Percentiles rank a stretch among this genome's conserved stretches.
phyloP scores from a whole-genome alignment of 30 jellyfish, hydroid and myxozoan genomes.

The Hydractinia symbiolongicarpus region DNA sequence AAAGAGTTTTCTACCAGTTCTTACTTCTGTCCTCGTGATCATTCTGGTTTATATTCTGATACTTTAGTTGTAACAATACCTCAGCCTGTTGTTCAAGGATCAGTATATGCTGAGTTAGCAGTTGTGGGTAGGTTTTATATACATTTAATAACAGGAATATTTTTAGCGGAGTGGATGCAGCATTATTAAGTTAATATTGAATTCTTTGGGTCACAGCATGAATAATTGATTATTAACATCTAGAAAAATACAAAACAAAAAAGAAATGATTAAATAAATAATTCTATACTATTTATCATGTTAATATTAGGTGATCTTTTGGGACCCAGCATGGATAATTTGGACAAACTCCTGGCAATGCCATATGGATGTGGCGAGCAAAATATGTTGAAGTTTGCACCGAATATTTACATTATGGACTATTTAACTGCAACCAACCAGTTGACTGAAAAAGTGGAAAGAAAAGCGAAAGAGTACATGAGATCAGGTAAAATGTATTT shows the following conservation, averaged over 20 bases:
- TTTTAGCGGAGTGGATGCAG: too few relatives aligned
- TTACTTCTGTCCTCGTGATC: conserved; percentile 46
- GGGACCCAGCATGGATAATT: conserved; percentile 82
- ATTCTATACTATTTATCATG: too few relatives aligned
- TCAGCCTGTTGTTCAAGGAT: conserved; percentile 57
- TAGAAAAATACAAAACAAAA: too few relatives aligned
- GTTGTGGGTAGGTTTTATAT: conserved; percentile 60
- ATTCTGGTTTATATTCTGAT: conserved; percentile 9
- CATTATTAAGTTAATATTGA: too few relatives aligned
- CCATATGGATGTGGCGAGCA: conserved; percentile 96
- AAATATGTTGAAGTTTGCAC: conserved; percentile 87
- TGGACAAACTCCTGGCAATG: conserved; percentile 71
- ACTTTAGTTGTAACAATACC: conserved; percentile 46
- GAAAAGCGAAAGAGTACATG: conserved; percentile 57
- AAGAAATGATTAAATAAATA: too few relatives aligned
- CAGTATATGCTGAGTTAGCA: conserved; percentile 59
- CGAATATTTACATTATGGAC: conserved; percentile 74
- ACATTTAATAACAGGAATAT: neutral
- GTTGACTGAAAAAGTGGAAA: conserved; percentile 43
- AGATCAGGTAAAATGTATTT: conserved; percentile 40
- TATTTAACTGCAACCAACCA: conserved; percentile 61
- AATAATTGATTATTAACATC: too few relatives aligned
- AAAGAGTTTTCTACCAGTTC: conserved; percentile 63
- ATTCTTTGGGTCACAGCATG: too few relatives aligned
- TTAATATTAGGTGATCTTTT: conserved; percentile 72